Base-by-base conservation (phyloP, 1,140 invertebrate species). In the Grapholita molesta region DNA sequence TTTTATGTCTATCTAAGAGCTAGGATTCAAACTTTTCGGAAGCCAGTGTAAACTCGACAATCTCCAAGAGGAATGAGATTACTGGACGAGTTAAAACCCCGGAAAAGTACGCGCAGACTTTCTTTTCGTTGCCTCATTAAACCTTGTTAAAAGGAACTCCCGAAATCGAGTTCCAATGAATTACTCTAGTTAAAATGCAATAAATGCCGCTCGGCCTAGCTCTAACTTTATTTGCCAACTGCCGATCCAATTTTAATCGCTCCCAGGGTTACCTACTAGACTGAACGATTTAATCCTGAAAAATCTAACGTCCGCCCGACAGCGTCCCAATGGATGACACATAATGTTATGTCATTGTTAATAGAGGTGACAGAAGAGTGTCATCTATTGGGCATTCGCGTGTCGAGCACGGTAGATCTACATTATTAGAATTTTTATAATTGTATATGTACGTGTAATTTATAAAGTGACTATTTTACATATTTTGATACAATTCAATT, bases 181-280 rank as follows among this genome's bases (percentile, higher is more conserved):
- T 88, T 86, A 87, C 77, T 82, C 76, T 84, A 83, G 80, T 90
- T 90, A 88, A 87, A 86, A 88, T 84, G 82, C 88, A 88, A 88
- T 88, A 90, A 90, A 89, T 87, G 80, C 76, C 78, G 80, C 73
- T 73, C 79, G 77, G 76, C 79, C 76, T 66, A 82, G 78, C 70
- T 77, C 67, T 82, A 89, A 89, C 82, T 88, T 85, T 84, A 85
- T 89, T 88, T 80, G 67, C 66, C 64, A 78, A 86, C 81, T 86
- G 82, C 78, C 84, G 81, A 89, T 87, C 84, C 77, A 84, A 90
- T 90, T 88, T 87, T 61, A 77, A 68, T 74, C 74, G 74, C 76
- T 82, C 71, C 21, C 42, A 48, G 42, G 42, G 42, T 21, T 48
- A 48, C 12, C 42, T 48, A 48, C 12, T 18, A 48, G 18, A n/a